These are phyloP conservation scores for Callosobruchus maculatus DNA, from an alignment of 2,888 invertebrate species.

Conservation along the genomic window DNA sequence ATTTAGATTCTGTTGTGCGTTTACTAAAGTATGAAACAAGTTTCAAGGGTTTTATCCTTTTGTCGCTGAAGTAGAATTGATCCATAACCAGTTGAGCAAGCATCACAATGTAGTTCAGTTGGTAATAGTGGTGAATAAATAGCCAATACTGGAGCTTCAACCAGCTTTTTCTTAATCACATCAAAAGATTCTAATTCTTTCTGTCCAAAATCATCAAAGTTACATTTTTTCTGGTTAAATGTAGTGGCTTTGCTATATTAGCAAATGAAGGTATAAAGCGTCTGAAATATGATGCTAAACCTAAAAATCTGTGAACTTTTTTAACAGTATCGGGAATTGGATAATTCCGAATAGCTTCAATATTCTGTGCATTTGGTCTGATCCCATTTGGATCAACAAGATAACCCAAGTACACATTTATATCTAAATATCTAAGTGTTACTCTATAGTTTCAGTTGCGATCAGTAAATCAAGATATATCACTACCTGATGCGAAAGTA, in stretches of 20 bases:
- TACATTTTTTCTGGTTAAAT: constrained; percentile 21
- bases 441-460: constrained; percentile 5
- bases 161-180: constrained; percentile 17
- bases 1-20: too few species aligned
- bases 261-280: constrained; percentile 26
- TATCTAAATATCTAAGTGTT: constrained; percentile 9
- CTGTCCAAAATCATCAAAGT: constrained; percentile 21
- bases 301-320: constrained; percentile 25
- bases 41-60: not conserved
- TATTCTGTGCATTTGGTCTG: constrained; percentile 7
- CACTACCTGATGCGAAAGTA: constrained; percentile 3
- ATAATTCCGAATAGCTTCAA: constrained; percentile 13
- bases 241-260: constrained; percentile 23
- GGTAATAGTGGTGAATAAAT: constrained; percentile 22
- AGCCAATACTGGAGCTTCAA: too few species aligned
- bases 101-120: constrained; percentile 35
- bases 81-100: constrained; percentile 15
- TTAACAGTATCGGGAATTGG: constrained; percentile 20
- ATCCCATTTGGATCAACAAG: constrained; percentile 7
- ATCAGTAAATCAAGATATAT: too few species aligned
- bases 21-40: too few species aligned
- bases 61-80: not conserved
- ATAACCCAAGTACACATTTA: constrained; percentile 5
- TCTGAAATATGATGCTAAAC: constrained; percentile 27
- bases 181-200: constrained; percentile 25